Base-by-base conservation (phyloP, 2,888 invertebrate genomes). In the Imbricaverruca yamaguchii region DNA sequence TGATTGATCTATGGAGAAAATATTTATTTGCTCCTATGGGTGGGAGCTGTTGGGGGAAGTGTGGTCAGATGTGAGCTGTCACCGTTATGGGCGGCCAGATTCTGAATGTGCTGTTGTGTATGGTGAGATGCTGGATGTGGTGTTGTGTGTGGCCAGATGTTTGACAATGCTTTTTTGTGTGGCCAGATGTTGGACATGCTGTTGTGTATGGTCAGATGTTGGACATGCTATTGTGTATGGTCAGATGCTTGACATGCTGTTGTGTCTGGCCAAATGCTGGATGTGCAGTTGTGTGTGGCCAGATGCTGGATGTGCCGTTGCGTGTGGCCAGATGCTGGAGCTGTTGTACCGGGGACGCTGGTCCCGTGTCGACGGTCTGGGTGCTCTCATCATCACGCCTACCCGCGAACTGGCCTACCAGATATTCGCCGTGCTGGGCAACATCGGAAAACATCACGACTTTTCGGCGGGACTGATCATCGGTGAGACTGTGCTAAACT, bases 341-440 rank as follows among this genome's bases (percentile, higher is more conserved):
- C 89, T 90, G 81, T 87, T 96, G 23, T 97, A 93, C 87, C 90
- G 93, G 84, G 91, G 93, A 82, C 93, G 94, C 88, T 99, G 98
- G 98, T 93, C 94, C 6, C 89, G 91, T 81, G 86, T 92, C 25
- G 97, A 98, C 90, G 97, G 98, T 3, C 88, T 98, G 0, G 98
- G 97, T 0, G 97, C 96, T 11, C 87, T 99, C 23, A 93, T 99
- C 15, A 97, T 99, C 84, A 96, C 98, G 8, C 99, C 99, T 0
- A 98, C 98, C 0, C 89, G 99, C 85, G 99, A 99, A 87, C 89
- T 99, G 61, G 98, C 99, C 0, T 95, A 95, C 87, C 99, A 99
- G 87, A 99, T 96, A 85, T 98, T 96, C 88, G 95, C 97, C 87
- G 94, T 94, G 0, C 87, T 99, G 55, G 90, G 92, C 83, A 94